These are phyloP conservation scores for Brachynemurus nebulosus DNA, from an alignment of 2,888 invertebrate genomes.

Conservation along the genomic window DNA sequence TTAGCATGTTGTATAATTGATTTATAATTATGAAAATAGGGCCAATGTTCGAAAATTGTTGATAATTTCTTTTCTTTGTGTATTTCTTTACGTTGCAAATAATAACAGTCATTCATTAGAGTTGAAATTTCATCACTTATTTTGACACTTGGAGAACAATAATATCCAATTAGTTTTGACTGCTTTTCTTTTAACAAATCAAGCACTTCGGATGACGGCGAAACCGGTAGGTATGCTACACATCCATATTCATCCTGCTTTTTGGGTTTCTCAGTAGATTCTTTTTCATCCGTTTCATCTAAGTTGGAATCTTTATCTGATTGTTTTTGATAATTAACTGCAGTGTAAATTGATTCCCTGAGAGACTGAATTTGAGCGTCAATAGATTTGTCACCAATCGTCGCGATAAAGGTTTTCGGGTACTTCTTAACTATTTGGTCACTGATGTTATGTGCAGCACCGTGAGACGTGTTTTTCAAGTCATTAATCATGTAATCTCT, in stretches of 20 bases:
- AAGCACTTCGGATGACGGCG: not conserved
- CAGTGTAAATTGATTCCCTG: not conserved
- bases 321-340: not conserved
- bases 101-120: not conserved
- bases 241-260: constrained; percentile 3
- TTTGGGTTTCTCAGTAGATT: no score
- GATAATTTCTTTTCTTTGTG: not conserved
- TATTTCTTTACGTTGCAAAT: not conserved
- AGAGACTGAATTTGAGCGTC: not conserved
- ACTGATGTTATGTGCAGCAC: not conserved
- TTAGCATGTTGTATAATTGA: not conserved
- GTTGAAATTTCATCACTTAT: constrained; percentile 1
- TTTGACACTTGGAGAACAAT: not conserved
- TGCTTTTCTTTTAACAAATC: not conserved
- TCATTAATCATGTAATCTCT: not conserved
- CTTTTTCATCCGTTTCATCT: constrained; percentile 1
- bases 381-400: not conserved
- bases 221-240: not conserved
- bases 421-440: not conserved
- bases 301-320: not conserved
- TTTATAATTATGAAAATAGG: not conserved
- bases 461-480: not conserved
- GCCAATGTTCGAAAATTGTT: not conserved
- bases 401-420: not conserved
- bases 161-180: not conserved